Evolutionary conservation across 2,888 invertebrate genomes (phyloP).

Genomic region (Acanthopleura granulata): DNA sequence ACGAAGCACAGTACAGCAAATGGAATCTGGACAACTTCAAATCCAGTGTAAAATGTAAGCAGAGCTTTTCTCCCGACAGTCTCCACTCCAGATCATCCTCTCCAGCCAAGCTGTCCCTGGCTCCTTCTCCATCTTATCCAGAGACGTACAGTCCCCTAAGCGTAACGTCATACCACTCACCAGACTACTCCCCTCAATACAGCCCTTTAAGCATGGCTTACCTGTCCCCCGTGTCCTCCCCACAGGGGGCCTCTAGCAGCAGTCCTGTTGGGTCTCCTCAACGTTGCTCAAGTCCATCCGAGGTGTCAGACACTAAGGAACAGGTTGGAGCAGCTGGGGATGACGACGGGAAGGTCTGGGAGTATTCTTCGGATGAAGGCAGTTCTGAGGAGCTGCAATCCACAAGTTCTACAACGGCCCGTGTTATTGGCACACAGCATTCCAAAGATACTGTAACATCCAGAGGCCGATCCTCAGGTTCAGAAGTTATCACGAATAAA

Average conservation of each 20-base stretch:
- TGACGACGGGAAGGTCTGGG: not conserved
- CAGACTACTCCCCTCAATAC: conserved; percentile 28
- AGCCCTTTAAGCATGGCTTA: conserved; percentile 15
- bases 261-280: not conserved
- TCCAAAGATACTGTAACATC: not conserved
- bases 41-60: conserved; percentile 42
- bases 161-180: conserved; percentile 46
- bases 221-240: not conserved
- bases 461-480: too few relatives aligned
- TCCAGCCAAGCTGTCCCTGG: not conserved
- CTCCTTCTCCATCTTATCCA: not conserved
- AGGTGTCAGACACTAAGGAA: not conserved
- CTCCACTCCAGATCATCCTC: not conserved
- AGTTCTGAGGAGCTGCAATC: not conserved
- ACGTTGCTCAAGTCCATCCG: not conserved
- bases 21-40: conserved; percentile 46
- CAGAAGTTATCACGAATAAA: too few relatives aligned
- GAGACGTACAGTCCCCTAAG: conserved; percentile 56
- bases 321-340: too few relatives aligned
- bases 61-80: not conserved
- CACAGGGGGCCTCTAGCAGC: not conserved
- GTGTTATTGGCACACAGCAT: not conserved
- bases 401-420: not conserved
- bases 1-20: conserved; percentile 39
- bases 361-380: conserved; percentile 9